Evolutionary conservation across 2,888 invertebrate species (phyloP), one percentile per base, ranked within the genome.

Genomic region (Agrenia bidenticulata): DNA sequence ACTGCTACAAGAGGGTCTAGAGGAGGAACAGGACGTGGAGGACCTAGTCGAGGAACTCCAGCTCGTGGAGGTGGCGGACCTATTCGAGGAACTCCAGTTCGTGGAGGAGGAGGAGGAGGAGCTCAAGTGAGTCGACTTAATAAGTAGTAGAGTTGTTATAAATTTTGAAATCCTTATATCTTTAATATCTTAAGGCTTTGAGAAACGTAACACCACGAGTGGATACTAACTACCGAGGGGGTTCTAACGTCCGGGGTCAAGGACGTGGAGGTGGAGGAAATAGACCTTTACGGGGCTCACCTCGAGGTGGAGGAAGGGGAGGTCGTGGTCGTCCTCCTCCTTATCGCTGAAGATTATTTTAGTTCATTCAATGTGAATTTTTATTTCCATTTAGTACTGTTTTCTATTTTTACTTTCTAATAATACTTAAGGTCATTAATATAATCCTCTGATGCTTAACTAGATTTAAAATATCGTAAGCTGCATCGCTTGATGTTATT

Each of bases 171-270:
- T 15, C 39, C 15, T 39, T 11, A 11, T 58, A 5, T 58, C 23
- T 58, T n/a, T 42, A 21, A 45, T 45, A 45, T 45, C 19, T 49
- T 11, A 19, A 58, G 58, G 56, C 56, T 27, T 17, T 58, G 45
- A 58, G 58, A 13, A 64, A 61, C 39, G 45, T 57, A 1, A 49
- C 42, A 13, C 57, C 66, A 15, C 39, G 61, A 37, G 66, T 69
- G 1, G 69, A 69, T 41, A 53, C 45, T 9, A 64, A 64, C 27
- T 58, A 66, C 49, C 58, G 69, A 15, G 69, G 69, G 23, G 54
- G 66, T 24, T 57, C 62, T 37, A 54, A 54, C 19, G 51, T 50
- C 39, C 27, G 62, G 41, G 45, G 32, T 13, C 61, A 55, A 13
- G 58, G 58, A 11, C 19, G 49, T n/a, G 50, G 63, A 13, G 63